phyloP scores from a whole-genome alignment of 2,113 vertebrate genomes.

The Coreoperca whiteheadi region DNA sequence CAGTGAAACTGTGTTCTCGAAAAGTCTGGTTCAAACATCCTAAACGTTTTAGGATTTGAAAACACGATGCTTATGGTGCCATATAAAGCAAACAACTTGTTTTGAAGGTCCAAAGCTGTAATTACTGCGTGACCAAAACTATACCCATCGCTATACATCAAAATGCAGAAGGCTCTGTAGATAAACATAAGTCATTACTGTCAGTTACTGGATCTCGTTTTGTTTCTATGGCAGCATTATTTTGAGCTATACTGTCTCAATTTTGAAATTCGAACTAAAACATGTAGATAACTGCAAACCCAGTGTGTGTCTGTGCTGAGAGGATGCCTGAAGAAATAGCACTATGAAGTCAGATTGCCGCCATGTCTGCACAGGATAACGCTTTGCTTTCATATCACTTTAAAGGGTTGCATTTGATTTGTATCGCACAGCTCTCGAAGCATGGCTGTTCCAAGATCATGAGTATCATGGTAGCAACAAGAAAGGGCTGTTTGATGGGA shows the following conservation, averaged over 20 bases:
- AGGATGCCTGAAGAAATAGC: neutral
- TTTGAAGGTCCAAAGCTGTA: neutral
- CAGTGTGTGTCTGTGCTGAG: neutral
- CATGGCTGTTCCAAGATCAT: neutral
- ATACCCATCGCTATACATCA: neutral
- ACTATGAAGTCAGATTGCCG: too few relatives aligned
- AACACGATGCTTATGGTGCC: neutral
- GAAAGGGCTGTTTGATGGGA: neutral
- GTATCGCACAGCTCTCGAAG: neutral
- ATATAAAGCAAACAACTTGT: neutral
- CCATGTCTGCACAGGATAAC: neutral
- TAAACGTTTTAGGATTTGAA: slow-evolving; percentile 5
- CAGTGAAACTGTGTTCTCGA: neutral
- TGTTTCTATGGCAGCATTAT: neutral
- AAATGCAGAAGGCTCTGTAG: neutral
- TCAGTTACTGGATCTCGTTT: neutral
- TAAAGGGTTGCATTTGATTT: neutral
- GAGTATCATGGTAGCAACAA: too few relatives aligned
- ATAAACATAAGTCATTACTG: neutral
- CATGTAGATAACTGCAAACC: neutral
- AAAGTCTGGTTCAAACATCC: neutral
- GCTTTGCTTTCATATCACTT: neutral
- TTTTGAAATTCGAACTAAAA: neutral
- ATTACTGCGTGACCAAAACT: neutral
- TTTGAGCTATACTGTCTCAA: neutral